Conservation (phyloP, 2,888 invertebrate genomes). For the Blera fallax region DNA sequence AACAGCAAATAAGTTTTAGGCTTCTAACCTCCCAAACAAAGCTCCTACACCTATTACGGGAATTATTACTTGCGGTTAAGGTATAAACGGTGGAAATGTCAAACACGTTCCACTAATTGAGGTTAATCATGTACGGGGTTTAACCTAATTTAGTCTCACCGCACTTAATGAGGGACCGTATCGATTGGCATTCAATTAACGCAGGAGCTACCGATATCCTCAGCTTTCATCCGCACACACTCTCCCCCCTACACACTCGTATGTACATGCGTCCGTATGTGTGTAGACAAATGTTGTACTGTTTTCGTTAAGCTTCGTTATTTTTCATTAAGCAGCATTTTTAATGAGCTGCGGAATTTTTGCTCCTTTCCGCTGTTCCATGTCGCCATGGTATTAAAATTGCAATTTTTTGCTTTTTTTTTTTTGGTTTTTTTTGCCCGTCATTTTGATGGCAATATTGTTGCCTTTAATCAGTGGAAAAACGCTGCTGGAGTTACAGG, state of each 20-base stretch:
- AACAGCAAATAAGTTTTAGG: neutral
- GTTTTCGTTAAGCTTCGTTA: constrained; percentile 52
- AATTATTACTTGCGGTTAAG: constrained; percentile 35
- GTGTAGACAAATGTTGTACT: constrained; percentile 21
- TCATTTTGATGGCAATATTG: constrained; percentile 35
- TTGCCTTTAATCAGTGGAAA: constrained; percentile 56
- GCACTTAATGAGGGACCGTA: constrained; percentile 61
- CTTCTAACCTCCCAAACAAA: neutral
- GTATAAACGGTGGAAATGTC: constrained; percentile 56
- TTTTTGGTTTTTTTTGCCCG: constrained; percentile 3
- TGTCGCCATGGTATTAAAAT: constrained; percentile 56
- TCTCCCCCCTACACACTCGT: neutral
- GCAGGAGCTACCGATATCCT: constrained; percentile 55
- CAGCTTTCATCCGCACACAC: neutral
- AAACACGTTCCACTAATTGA: constrained; percentile 67
- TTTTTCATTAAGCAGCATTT: constrained; percentile 63
- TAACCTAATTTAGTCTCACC: constrained; percentile 67
- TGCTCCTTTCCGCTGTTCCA: neutral
- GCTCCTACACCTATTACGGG: constrained; percentile 2
- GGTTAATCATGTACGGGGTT: constrained; percentile 66
- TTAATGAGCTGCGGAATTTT: constrained; percentile 65
- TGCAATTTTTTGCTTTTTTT: too few relatives aligned
- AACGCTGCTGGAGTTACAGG: constrained; percentile 15
- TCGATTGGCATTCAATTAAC: constrained; percentile 70
- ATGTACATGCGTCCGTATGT: neutral